A percentile compares a stretch with the other conserved stretches of the same genome.
Evolutionary conservation across 2,113 vertebrate species (phyloP).

Genomic region (Melanostigma gelatinosum): DNA sequence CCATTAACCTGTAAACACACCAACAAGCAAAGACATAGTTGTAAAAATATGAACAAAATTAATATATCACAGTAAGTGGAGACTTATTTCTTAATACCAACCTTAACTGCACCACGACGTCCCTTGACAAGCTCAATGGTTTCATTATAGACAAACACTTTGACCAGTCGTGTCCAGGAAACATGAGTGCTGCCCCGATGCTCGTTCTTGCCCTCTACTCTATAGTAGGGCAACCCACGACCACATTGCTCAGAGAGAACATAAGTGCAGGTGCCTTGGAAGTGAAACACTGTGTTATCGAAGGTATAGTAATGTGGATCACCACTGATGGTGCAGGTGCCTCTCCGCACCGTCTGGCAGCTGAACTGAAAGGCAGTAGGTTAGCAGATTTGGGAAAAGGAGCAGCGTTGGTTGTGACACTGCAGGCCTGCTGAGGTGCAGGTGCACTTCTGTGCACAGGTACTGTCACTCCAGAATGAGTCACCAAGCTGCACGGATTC

Average conservation of each 20-base stretch:
- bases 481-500: slow-evolving; percentile 34
- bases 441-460: slow-evolving; percentile 67
- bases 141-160: slow-evolving; percentile 58
- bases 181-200: slow-evolving; percentile 56
- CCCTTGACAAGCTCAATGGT: slow-evolving; percentile 65
- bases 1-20: no score
- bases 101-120: slow-evolving; percentile 52
- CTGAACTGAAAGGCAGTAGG: slow-evolving; percentile 42
- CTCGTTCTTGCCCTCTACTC: slow-evolving; percentile 72
- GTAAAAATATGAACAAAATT: slow-evolving; percentile 1
- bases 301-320: slow-evolving; percentile 80
- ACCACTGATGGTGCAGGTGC: slow-evolving; percentile 69
- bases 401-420: slow-evolving; percentile 60
- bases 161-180: slow-evolving; percentile 67
- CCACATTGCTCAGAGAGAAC: slow-evolving; percentile 73
- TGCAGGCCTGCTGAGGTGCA: slow-evolving; percentile 46
- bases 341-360: slow-evolving; percentile 61
- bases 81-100: slow-evolving; percentile 9
- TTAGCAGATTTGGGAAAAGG: slow-evolving; percentile 65
- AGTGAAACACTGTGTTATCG: slow-evolving; percentile 62
- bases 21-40: no score
- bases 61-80: neutral
- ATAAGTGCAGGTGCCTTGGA: slow-evolving; percentile 72
- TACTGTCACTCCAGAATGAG: slow-evolving; percentile 74
- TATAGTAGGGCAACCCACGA: slow-evolving; percentile 44